These are phyloP conservation scores for Petrocephalus schoutedeni DNA, from an alignment of 2,797 vertebrate genomes.

Conservation along the genomic window DNA sequence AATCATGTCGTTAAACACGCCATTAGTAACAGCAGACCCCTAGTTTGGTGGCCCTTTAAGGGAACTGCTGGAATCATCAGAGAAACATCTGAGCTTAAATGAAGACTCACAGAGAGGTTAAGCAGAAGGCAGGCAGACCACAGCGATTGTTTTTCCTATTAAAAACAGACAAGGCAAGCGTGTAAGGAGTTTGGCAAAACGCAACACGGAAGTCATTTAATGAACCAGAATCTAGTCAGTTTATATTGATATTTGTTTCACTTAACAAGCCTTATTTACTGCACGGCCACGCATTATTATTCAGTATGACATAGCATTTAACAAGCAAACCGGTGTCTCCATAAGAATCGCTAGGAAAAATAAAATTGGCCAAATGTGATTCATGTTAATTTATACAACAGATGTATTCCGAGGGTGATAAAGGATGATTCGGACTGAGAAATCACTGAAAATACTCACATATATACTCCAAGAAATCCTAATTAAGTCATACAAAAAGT, in stretches of 20 bases:
- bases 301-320: neutral
- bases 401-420: neutral
- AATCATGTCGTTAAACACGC: neutral
- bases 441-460: neutral
- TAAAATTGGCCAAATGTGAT: neutral
- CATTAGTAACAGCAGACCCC: neutral
- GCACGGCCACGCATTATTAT: neutral
- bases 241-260: neutral
- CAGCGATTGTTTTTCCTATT: neutral
- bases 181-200: neutral
- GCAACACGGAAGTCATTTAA: neutral
- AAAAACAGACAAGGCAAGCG: neutral
- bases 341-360: neutral
- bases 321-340: neutral
- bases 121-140: neutral
- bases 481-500: neutral
- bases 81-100: neutral
- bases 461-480: neutral
- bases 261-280: neutral
- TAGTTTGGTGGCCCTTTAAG: neutral
- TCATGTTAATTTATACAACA: neutral
- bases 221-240: neutral
- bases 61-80: neutral
- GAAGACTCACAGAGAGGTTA: neutral
- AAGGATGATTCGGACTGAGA: neutral